A percentile compares a stretch with the other conserved stretches of the same genome.
Evolutionary conservation across 2,888 invertebrate genomes (phyloP).

Genomic region (Strigamia transsilvanica): DNA sequence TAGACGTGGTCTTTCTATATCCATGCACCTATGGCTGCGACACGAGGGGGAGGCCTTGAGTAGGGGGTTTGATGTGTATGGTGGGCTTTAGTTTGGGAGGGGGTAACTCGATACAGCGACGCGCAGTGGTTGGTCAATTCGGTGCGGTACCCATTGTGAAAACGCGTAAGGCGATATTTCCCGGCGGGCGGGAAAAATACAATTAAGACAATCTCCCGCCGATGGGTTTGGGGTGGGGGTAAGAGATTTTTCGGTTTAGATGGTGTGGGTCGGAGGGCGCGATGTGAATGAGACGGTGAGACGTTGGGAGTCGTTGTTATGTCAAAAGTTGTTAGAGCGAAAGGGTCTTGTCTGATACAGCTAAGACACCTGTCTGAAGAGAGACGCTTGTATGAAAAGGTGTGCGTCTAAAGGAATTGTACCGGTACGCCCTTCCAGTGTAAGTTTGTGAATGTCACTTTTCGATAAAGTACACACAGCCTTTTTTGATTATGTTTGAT

Average conservation of each 20-base stretch:
- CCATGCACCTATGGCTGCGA: constrained; percentile 9
- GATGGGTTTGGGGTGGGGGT: constrained; percentile 20
- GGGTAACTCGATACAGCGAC: constrained; percentile 20
- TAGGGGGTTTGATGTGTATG: constrained; percentile 20
- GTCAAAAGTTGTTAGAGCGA: constrained; percentile 20
- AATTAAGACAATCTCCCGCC: constrained; percentile 20
- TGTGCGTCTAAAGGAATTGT: neutral
- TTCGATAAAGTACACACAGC: no score
- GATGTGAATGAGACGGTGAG: neutral
- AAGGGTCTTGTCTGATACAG: constrained; percentile 4
- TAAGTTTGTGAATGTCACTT: no score
- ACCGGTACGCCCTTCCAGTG: no score
- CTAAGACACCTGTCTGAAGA: constrained; percentile 20
- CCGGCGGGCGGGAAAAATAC: constrained; percentile 20
- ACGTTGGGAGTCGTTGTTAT: constrained; percentile 1
- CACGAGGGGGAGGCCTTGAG: constrained; percentile 20
- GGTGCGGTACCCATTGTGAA: constrained; percentile 17
- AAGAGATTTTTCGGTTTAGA: neutral
- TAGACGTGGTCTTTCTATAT: neutral
- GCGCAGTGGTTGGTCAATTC: constrained; percentile 20
- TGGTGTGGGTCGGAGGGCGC: no score
- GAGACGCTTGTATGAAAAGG: constrained; percentile 11
- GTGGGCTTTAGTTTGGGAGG: constrained; percentile 14
- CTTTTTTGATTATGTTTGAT: no score
- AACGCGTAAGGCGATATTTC: constrained; percentile 9